phyloP scores from a whole-genome alignment of 2,888 invertebrate genomes.

The Salpingus planirostris region DNA sequence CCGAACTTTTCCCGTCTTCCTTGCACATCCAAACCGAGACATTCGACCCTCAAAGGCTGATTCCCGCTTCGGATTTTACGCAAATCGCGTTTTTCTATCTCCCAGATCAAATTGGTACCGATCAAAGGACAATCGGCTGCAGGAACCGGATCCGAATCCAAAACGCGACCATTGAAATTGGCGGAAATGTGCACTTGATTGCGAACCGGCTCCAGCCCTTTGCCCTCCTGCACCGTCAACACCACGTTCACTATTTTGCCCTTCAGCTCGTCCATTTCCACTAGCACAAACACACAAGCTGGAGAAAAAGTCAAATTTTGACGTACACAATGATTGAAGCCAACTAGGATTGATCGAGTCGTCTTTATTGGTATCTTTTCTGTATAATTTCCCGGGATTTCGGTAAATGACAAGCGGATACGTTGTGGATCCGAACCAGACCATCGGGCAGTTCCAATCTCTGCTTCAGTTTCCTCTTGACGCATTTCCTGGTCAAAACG shows the following conservation, averaged over 20 bases:
- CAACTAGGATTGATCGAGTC: too few relatives aligned
- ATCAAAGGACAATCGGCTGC: constrained; percentile 53
- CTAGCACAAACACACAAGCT: constrained; percentile 2
- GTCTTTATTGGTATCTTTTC: constrained; percentile 40
- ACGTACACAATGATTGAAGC: too few relatives aligned
- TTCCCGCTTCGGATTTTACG: constrained; percentile 65
- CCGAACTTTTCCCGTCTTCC: constrained; percentile 58
- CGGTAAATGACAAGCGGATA: constrained; percentile 46
- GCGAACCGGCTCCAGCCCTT: constrained; percentile 38
- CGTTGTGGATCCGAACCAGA: constrained; percentile 42
- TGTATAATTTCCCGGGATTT: constrained; percentile 45
- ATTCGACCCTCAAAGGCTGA: constrained; percentile 65
- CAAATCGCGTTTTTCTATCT: constrained; percentile 61
- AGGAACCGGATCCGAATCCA: constrained; percentile 57
- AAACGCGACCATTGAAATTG: constrained; percentile 34
- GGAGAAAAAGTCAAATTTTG: constrained; percentile 9
- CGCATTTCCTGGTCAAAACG: constrained; percentile 36
- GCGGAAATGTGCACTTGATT: constrained; percentile 31
- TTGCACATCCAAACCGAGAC: constrained; percentile 47
- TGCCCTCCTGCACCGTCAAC: constrained; percentile 58
- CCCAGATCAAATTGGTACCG: constrained; percentile 70
- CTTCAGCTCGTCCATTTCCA: constrained; percentile 54
- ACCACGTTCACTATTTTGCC: constrained; percentile 58
- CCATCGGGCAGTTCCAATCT: constrained; percentile 35
- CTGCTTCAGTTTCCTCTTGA: constrained; percentile 31